These are phyloP conservation scores for Poecile montanus DNA, from an alignment of 2,797 vertebrate genomes.

Conservation along the genomic window DNA sequence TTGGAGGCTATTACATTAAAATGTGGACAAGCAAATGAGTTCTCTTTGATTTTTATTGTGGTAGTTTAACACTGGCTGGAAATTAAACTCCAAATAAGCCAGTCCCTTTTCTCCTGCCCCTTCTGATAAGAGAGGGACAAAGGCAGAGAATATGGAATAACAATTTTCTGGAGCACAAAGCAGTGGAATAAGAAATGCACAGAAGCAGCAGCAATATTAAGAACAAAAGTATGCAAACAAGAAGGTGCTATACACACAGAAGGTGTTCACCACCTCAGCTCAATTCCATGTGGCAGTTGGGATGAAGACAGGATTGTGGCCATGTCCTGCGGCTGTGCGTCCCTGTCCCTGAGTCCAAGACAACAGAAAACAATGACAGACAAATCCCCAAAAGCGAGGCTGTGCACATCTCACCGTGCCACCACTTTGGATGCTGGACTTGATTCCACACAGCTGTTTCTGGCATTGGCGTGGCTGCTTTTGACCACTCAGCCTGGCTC, in stretches of 20 bases:
- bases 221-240: neutral
- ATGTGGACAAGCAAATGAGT: neutral
- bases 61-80: neutral
- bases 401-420: neutral
- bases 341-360: neutral
- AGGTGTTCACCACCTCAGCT: neutral
- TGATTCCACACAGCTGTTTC: neutral
- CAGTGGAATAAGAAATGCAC: neutral
- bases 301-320: neutral
- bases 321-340: neutral
- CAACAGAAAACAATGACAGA: neutral
- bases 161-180: neutral
- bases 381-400: neutral
- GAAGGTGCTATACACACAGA: neutral
- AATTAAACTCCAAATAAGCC: neutral
- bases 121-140: neutral
- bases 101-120: neutral
- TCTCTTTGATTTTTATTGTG: neutral
- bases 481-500: neutral
- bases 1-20: neutral
- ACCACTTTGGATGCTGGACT: accelerated
- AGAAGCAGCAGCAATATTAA: neutral
- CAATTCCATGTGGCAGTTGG: neutral
- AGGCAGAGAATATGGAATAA: neutral
- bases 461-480: accelerated